Percentiles rank a stretch among this genome's conserved stretches.
These are phyloP conservation scores for Canis aureus DNA, from an alignment of 2,113 vertebrate genomes.

Conservation along the genomic window DNA sequence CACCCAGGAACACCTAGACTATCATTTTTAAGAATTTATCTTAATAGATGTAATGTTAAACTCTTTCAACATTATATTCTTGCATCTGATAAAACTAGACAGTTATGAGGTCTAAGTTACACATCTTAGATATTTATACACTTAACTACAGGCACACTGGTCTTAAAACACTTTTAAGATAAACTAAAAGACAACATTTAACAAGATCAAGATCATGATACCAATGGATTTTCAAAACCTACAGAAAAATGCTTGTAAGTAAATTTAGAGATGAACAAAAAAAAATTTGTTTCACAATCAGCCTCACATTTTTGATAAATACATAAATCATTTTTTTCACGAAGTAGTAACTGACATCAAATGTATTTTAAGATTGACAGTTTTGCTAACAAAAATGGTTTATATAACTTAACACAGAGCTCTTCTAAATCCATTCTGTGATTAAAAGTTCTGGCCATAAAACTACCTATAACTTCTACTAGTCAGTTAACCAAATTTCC, in stretches of 20 bases:
- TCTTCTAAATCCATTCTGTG: neutral
- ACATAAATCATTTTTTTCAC: neutral
- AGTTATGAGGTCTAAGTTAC: constrained; percentile 23
- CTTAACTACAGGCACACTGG: neutral
- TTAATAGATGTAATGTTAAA: constrained; percentile 14
- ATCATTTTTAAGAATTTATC: neutral
- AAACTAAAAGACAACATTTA: neutral
- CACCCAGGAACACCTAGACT: neutral
- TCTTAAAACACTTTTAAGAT: constrained; percentile 1
- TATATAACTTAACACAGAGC: neutral
- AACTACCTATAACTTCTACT: neutral
- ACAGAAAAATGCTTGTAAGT: neutral
- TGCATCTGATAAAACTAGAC: neutral
- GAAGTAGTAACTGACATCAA: constrained; percentile 28
- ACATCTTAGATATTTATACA: neutral
- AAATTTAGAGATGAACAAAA: constrained; percentile 31
- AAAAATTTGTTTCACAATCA: neutral
- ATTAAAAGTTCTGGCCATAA: neutral
- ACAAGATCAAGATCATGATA: neutral
- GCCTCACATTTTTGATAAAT: neutral
- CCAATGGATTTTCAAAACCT: neutral
- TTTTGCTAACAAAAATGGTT: neutral
- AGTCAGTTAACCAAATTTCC: neutral
- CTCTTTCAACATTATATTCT: constrained; percentile 34
- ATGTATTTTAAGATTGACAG: neutral